Conservation (phyloP, 2,797 vertebrate species). For the Malurus leucopterus region DNA sequence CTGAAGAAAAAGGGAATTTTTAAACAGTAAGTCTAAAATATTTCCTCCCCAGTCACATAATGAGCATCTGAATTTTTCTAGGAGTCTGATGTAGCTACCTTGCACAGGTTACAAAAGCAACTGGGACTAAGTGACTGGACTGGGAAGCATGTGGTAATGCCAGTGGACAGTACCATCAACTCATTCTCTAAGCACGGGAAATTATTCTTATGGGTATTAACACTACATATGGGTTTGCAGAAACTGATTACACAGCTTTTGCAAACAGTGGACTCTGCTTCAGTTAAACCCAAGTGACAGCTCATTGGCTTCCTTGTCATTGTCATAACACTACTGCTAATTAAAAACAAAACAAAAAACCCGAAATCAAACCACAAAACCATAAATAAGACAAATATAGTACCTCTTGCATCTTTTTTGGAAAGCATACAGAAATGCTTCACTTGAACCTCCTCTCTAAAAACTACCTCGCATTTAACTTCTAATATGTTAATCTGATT, state of each 20-base stretch:
- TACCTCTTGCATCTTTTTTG: neutral
- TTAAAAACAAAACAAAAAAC: neutral
- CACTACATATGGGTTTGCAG: neutral
- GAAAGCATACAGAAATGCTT: neutral
- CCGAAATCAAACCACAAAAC: neutral
- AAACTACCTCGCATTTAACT: neutral
- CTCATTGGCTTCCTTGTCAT: neutral
- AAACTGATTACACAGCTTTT: neutral
- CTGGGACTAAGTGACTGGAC: neutral
- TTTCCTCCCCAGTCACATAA: neutral
- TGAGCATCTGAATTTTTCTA: neutral
- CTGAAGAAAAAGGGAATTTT: neutral
- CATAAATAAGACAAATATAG: neutral
- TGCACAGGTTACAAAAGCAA: neutral
- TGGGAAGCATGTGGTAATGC: neutral
- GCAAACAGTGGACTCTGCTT: neutral
- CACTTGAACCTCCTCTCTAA: neutral
- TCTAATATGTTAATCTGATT: neutral
- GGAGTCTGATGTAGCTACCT: neutral
- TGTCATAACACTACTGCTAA: neutral
- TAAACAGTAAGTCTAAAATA: neutral
- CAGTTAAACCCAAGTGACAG: neutral
- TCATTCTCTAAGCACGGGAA: neutral
- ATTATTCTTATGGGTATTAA: neutral
- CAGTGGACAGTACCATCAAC: neutral